Percentiles rank a stretch among this genome's conserved stretches.
phyloP scores from a whole-genome alignment of 2,888 invertebrate genomes.

The Xylota segnis region DNA sequence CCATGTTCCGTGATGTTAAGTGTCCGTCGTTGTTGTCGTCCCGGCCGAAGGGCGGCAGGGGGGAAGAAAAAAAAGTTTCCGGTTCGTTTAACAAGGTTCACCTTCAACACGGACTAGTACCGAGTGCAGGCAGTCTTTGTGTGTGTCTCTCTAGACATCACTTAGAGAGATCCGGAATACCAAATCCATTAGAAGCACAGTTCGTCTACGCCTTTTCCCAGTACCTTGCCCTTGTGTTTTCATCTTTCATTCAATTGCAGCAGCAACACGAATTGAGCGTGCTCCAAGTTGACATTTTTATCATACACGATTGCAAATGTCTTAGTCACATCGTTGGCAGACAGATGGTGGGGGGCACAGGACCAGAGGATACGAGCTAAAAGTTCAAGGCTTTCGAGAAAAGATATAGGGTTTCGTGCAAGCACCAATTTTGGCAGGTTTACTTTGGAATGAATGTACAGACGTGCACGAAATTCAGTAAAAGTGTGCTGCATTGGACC shows the following conservation, averaged over 20 bases:
- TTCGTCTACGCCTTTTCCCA: slow-evolving; percentile 62
- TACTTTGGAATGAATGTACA: slow-evolving; percentile 21
- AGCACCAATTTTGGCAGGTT: slow-evolving; percentile 35
- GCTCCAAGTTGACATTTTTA: slow-evolving; percentile 71
- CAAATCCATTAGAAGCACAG: slow-evolving; percentile 72
- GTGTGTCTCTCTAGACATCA: slow-evolving; percentile 52
- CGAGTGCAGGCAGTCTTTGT: slow-evolving; percentile 9
- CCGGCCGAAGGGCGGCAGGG: slow-evolving; percentile 8
- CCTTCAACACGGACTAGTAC: slow-evolving; percentile 56
- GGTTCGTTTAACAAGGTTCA: slow-evolving; percentile 76
- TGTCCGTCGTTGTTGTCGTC: slow-evolving; percentile 58
- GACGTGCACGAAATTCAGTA: not conserved
- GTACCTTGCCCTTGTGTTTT: slow-evolving; percentile 58
- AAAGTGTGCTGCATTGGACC: not conserved
- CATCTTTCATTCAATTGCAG: slow-evolving; percentile 63
- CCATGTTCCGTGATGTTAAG: slow-evolving; percentile 71
- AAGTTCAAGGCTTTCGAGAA: slow-evolving; percentile 59
- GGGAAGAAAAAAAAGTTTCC: slow-evolving; percentile 68
- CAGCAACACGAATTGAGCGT: slow-evolving; percentile 67
- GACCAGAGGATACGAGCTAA: not conserved
- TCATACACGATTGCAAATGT: slow-evolving; percentile 55
- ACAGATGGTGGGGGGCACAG: slow-evolving; percentile 12
- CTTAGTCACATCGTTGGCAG: slow-evolving; percentile 54
- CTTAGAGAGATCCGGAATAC: slow-evolving; percentile 55
- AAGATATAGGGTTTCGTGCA: not conserved